These are phyloP conservation scores for Smutsia temminckii DNA, from an alignment of 2,797 vertebrate genomes.

Conservation along the genomic window DNA sequence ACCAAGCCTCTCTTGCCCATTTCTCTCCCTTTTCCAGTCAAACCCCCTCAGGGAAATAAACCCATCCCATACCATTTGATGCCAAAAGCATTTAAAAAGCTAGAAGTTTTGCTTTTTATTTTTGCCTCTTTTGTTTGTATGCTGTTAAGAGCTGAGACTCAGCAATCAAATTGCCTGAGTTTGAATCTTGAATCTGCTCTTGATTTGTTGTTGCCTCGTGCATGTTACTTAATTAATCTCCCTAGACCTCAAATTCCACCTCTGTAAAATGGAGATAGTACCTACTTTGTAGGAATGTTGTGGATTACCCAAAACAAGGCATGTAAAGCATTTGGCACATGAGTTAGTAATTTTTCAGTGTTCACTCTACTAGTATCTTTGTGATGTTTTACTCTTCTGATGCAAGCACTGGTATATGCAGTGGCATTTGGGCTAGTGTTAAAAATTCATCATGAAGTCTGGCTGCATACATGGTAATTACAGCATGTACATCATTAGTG, in stretches of 20 bases:
- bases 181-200: background rate
- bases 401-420: background rate
- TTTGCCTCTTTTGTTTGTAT: background rate
- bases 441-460: background rate
- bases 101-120: background rate
- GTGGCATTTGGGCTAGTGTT: background rate
- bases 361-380: background rate
- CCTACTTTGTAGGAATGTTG: background rate
- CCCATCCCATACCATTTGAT: background rate
- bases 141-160: background rate
- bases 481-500: background rate
- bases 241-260: background rate
- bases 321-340: background rate
- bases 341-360: background rate
- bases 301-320: slow-evolving; percentile 29
- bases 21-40: background rate
- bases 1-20: background rate
- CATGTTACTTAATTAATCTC: background rate
- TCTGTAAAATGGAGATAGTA: background rate
- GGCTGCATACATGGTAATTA: background rate
- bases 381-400: slow-evolving; percentile 3
- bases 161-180: background rate
- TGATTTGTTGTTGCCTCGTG: background rate
- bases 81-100: background rate
- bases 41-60: background rate